Conservation (phyloP, 2,888 invertebrate species). For the Chironomus riparius region DNA sequence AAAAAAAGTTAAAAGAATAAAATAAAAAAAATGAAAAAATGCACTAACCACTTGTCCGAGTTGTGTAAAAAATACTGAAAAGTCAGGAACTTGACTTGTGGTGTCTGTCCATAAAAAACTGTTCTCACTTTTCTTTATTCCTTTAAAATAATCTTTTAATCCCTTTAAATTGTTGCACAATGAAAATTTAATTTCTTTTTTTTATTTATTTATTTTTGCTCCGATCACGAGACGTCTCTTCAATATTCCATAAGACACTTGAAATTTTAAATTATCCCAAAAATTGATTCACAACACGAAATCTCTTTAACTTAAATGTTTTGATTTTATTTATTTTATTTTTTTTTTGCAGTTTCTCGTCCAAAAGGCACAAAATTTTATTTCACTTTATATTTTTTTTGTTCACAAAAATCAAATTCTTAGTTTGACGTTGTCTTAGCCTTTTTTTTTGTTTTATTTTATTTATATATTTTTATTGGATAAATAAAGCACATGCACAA, state of each 20-base stretch:
- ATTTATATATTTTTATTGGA: background rate
- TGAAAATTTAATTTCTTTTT: background rate
- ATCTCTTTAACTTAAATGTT: background rate
- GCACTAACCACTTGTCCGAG: background rate
- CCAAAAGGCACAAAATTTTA: background rate
- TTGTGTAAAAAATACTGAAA: background rate
- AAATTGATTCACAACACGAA: slow-evolving; percentile 2
- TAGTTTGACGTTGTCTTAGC: background rate
- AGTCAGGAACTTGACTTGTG: background rate
- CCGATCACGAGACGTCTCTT: background rate
- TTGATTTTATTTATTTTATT: background rate
- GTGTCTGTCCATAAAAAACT: background rate
- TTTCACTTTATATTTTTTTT: background rate
- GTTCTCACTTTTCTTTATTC: background rate
- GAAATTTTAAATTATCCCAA: background rate
- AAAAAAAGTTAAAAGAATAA: background rate
- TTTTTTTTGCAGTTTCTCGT: background rate
- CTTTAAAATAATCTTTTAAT: background rate
- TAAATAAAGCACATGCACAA: background rate
- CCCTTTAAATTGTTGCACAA: background rate
- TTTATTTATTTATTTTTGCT: no score
- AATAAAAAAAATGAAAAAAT: background rate
- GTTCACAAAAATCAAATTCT: background rate
- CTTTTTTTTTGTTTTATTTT: background rate
- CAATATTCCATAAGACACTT: slow-evolving; percentile 26